These are phyloP conservation scores for Jacana jacana DNA, from an alignment of 2,113 vertebrate genomes.

Conservation along the genomic window DNA sequence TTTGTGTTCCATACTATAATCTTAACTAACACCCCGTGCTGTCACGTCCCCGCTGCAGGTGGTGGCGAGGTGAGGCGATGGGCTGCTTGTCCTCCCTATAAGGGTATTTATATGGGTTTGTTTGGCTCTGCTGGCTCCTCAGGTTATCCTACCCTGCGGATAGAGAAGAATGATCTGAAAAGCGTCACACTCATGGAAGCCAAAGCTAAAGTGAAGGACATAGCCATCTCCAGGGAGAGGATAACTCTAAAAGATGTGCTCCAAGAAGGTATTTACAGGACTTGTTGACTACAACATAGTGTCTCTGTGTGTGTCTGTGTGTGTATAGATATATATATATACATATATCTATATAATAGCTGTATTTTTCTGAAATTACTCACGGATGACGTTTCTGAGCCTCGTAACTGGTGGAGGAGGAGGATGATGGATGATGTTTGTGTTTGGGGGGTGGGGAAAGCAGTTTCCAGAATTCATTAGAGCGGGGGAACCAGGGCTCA, in stretches of 20 bases:
- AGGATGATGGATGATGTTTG: background rate
- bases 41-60: background rate
- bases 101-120: conserved; percentile 81
- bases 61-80: background rate
- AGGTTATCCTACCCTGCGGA: conserved; percentile 95
- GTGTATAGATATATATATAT: background rate
- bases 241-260: conserved; percentile 94
- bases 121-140: conserved; percentile 82
- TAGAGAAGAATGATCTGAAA: conserved; percentile 98
- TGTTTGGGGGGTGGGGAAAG: background rate
- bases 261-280: conserved; percentile 86
- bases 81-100: no score
- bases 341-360: background rate
- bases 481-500: rapidly evolving
- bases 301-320: background rate
- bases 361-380: background rate
- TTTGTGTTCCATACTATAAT: no score
- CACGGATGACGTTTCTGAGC: background rate
- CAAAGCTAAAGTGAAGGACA: conserved; percentile 97
- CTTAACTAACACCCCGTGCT: no score
- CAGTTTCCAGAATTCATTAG: background rate
- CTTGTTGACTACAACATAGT: background rate
- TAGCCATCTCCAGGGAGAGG: conserved; percentile 94
- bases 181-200: conserved; percentile 95
- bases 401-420: background rate